Conservation (phyloP, 2,113 vertebrate genomes). For the Manacus vitellinus region DNA sequence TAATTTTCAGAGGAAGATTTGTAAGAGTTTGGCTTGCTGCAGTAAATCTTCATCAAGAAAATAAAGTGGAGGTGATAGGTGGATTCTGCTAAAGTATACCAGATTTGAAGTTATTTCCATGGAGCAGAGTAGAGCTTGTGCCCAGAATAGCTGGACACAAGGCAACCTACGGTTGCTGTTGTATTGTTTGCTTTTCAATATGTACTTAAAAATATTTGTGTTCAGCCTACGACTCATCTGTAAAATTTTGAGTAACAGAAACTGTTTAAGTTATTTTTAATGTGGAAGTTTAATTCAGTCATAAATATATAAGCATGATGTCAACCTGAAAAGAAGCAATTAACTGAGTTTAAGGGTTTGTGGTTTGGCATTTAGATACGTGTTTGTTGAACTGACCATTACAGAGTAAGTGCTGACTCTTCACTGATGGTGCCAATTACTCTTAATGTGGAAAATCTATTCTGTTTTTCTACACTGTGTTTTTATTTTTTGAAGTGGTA, state of each 20-base stretch:
- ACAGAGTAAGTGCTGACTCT: constrained; percentile 28
- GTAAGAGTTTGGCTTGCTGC: background rate
- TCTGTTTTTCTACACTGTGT: background rate
- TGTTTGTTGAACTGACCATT: constrained; percentile 50
- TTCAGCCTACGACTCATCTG: constrained; percentile 15
- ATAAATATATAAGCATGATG: constrained; percentile 34
- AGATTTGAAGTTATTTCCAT: background rate
- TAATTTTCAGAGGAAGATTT: background rate
- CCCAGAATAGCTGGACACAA: background rate
- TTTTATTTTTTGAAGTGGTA: constrained; percentile 14
- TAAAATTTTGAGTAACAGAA: constrained; percentile 32
- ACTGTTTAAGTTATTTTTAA: constrained; percentile 44
- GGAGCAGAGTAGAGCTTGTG: background rate
- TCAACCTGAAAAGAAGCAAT: constrained; percentile 1
- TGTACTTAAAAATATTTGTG: background rate
- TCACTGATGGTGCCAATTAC: constrained; percentile 30
- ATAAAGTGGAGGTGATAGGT: background rate
- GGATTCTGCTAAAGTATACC: background rate
- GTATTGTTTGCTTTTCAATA: constrained; percentile 10
- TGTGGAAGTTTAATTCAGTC: background rate
- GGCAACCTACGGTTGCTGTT: background rate
- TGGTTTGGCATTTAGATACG: constrained; percentile 18
- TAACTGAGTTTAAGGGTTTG: constrained; percentile 18
- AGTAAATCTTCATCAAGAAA: background rate
- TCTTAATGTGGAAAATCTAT: constrained; percentile 34